Conservation (phyloP, 2,888 invertebrate species). For the Ennomos erosarius region DNA sequence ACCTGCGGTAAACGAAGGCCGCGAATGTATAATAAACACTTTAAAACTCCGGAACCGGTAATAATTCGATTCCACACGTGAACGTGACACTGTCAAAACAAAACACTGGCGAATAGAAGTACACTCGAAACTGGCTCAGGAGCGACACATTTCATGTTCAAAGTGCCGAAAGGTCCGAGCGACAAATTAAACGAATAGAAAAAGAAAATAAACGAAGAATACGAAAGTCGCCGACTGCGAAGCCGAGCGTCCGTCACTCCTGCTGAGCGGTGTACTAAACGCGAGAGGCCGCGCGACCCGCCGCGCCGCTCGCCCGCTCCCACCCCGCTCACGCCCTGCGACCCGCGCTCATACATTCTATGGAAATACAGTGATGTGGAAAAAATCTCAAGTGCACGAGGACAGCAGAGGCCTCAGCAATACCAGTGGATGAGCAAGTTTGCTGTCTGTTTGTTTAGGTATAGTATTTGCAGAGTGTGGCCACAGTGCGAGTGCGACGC, state of each 20-base stretch:
- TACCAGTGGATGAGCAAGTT: conserved; percentile 47
- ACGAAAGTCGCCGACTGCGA: conserved; percentile 80
- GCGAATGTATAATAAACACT: conserved; percentile 78
- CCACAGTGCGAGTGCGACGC: conserved; percentile 37
- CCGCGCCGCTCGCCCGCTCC: conserved; percentile 64
- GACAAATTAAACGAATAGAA: conserved; percentile 84
- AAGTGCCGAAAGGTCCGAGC: conserved; percentile 65
- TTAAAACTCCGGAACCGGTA: conserved; percentile 82
- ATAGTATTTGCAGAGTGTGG: conserved; percentile 47
- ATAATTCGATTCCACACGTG: conserved; percentile 79
- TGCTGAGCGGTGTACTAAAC: conserved; percentile 85
- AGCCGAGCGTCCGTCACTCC: conserved; percentile 84
- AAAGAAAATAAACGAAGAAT: conserved; percentile 85
- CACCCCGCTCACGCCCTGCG: conserved; percentile 68
- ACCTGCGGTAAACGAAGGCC: conserved; percentile 78
- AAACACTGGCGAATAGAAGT: conserved; percentile 63
- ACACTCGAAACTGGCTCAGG: conserved; percentile 67
- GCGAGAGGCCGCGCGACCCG: conserved; percentile 78
- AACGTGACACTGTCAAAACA: conserved; percentile 82
- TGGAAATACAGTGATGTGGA: conserved; percentile 68
- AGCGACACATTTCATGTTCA: conserved; percentile 68
- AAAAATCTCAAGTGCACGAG: conserved; percentile 67
- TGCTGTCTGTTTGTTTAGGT: conserved; percentile 54
- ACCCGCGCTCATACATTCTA: conserved; percentile 67
- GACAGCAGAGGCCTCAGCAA: conserved; percentile 46